A percentile compares a stretch with the other conserved stretches of the same genome.
Conservation (phyloP, 2,888 invertebrate genomes). For the Tachina fera region DNA sequence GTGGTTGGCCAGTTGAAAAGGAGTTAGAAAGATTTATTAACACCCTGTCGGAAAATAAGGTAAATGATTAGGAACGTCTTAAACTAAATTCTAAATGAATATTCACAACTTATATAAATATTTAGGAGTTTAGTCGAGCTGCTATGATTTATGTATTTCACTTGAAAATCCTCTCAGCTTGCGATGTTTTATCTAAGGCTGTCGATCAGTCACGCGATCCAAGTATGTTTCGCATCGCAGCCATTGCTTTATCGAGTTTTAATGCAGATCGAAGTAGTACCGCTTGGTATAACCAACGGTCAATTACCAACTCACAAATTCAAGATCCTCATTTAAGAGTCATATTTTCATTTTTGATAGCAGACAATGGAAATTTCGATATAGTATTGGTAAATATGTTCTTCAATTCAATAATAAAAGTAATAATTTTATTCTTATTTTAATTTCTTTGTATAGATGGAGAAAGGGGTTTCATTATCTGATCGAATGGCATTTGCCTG, state of each 20-base stretch:
- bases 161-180: constrained; percentile 91
- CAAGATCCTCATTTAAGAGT: constrained; percentile 95
- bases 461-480: constrained; percentile 92
- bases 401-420: neutral
- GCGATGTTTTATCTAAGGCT: constrained; percentile 92
- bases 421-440: neutral
- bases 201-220: constrained; percentile 82
- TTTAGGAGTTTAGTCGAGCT: constrained; percentile 89
- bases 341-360: constrained; percentile 94
- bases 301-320: constrained; percentile 89
- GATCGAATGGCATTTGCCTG: constrained; percentile 96
- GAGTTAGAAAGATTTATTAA: constrained; percentile 87
- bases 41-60: constrained; percentile 87
- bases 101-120: neutral
- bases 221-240: constrained; percentile 84
- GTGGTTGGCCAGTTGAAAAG: constrained; percentile 94
- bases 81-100: neutral
- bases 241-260: constrained; percentile 93
- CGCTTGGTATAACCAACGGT: constrained; percentile 90
- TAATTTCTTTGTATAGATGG: constrained; percentile 85
- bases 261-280: constrained; percentile 90
- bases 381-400: constrained; percentile 87
- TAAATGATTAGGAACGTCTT: constrained; percentile 52
- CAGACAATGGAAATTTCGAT: constrained; percentile 90
- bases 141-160: constrained; percentile 96